A percentile compares a stretch with the other conserved stretches of the same genome.
Evolutionary conservation across 1,140 invertebrate genomes (phyloP).

Genomic region (Papilio dardanus): DNA sequence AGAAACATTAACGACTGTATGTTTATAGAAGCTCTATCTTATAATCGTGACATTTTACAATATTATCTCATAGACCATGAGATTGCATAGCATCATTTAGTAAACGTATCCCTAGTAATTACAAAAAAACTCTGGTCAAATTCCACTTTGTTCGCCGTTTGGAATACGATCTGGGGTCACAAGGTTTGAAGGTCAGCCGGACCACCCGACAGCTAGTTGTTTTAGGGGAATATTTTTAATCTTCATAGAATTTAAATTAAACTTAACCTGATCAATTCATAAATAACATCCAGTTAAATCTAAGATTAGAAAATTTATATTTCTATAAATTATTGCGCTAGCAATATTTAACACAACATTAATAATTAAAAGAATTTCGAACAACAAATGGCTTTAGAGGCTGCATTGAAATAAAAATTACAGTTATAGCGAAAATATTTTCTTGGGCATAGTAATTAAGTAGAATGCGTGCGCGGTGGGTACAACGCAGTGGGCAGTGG

Average conservation of each 20-base stretch:
- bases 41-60: background rate
- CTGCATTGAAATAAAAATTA: conserved; percentile 16
- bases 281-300: background rate
- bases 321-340: background rate
- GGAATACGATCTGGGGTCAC: background rate
- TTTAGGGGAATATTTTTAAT: background rate
- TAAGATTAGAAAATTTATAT: background rate
- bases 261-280: background rate
- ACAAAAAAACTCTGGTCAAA: background rate
- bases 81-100: background rate
- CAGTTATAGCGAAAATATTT: conserved; percentile 31
- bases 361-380: background rate
- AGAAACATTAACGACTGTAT: background rate
- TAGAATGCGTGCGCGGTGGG: conserved; percentile 26
- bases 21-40: background rate
- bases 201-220: background rate
- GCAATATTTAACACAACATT: background rate
- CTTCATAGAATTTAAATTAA: background rate
- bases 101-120: background rate
- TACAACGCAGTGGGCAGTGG: background rate
- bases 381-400: background rate
- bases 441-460: conserved; percentile 8
- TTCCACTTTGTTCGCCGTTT: background rate
- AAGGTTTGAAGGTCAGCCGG: background rate
- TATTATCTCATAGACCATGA: background rate